Evolutionary conservation across 2,888 invertebrate species (phyloP).

Genomic region (Agonopterix arenella): DNA sequence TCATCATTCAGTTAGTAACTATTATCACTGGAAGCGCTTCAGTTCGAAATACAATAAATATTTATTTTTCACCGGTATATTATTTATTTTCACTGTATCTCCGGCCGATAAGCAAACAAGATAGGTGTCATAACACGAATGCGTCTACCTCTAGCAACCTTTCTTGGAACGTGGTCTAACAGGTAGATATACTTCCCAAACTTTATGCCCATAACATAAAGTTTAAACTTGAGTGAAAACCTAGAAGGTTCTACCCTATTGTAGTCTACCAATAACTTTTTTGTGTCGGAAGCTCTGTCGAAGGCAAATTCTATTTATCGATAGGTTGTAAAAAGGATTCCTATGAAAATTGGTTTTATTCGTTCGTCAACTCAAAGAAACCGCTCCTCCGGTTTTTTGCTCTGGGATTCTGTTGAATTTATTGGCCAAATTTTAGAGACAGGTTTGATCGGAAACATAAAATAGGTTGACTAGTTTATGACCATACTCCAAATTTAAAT

Average conservation of each 20-base stretch:
- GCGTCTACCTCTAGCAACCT: not conserved
- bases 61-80: conserved; percentile 14
- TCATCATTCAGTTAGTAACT: not conserved
- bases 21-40: not conserved
- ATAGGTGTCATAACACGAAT: conserved; percentile 2
- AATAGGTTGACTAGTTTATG: conserved; percentile 1
- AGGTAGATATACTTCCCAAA: not conserved
- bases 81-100: conserved; percentile 20
- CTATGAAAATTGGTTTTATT: conserved; percentile 48
- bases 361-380: conserved; percentile 30
- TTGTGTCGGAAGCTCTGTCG: conserved; percentile 44
- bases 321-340: conserved; percentile 50
- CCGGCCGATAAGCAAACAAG: conserved; percentile 12
- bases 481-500: too few species aligned
- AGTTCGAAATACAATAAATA: conserved; percentile 6
- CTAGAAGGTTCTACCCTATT: conserved; percentile 18
- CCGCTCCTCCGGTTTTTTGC: conserved; percentile 34
- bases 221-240: conserved; percentile 1
- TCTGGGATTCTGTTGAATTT: conserved; percentile 23
- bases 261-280: conserved; percentile 23
- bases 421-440: conserved; percentile 13
- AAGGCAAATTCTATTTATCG: conserved; percentile 45
- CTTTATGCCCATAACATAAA: conserved; percentile 5
- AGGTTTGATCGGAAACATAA: conserved; percentile 9
- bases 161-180: conserved; percentile 9